A percentile compares a stretch with the other conserved stretches of the same genome.
phyloP scores from a whole-genome alignment of 2,113 vertebrate species.

The Trematomus loennbergii region DNA sequence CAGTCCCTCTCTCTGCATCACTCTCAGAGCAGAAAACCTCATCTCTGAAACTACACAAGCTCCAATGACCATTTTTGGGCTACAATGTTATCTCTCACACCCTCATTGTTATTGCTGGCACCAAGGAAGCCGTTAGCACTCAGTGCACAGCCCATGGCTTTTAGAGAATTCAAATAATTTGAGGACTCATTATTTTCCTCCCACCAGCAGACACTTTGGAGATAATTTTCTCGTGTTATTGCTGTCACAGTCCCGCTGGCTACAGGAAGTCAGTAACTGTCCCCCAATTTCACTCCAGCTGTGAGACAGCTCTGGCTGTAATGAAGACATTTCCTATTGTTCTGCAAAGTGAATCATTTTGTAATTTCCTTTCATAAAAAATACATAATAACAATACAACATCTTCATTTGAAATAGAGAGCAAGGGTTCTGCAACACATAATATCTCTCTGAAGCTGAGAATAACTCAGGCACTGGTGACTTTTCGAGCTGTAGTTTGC shows the following conservation, averaged over 20 bases:
- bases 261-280: background rate
- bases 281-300: constrained; percentile 1
- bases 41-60: background rate
- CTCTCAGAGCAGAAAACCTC: background rate
- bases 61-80: background rate
- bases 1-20: background rate
- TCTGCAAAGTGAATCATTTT: background rate
- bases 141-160: background rate
- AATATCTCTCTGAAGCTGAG: background rate
- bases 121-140: background rate
- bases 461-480: background rate
- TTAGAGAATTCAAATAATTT: background rate
- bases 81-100: background rate
- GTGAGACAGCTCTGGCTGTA: background rate
- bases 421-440: too few relatives aligned
- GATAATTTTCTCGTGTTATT: background rate
- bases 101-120: background rate
- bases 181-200: constrained; percentile 3
- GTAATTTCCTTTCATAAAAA: too few relatives aligned
- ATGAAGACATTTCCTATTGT: background rate
- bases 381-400: background rate
- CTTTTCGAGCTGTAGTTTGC: background rate
- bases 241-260: constrained; percentile 10
- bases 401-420: background rate
- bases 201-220: background rate